Evolutionary conservation across 2,113 vertebrate species (phyloP), one percentile per base, ranked within the genome.

Genomic region (Festucalex cinctus): DNA sequence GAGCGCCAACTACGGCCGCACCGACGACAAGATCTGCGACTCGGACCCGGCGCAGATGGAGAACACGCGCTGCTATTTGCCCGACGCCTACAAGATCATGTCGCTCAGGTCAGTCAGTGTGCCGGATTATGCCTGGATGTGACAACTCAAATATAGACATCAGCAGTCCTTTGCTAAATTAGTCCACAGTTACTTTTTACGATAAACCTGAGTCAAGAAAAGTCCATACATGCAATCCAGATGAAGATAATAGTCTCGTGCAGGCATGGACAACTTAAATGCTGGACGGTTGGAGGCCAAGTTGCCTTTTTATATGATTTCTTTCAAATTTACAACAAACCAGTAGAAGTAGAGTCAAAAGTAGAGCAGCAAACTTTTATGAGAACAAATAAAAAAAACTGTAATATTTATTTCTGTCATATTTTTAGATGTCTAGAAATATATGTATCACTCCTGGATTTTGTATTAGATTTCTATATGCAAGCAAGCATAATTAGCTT

Each of bases 1-100:
- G 90, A 99, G 97, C 79, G 97, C 96, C 92, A 99, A 98, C 94
- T 98, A 98, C 0, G 97, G 97, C 49, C 94, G 97, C 84, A 98
- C 96, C 0, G 97, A 99, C 16, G 96, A 99, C 90, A 98, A 98
- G 91, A 99, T 99, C 83, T 99, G 97, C 73, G 97, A 99, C 87
- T 98, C 97, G 1, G 97, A 99, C 89, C 97, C 96, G 2, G 96
- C 95, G 82, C 96, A 99, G 91, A 99, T 99, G 97, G 97, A 99
- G 90, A 99, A 99, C 89, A 98, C 96, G 26, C 93, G 95, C 41
- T 99, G 97, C 88, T 98, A 98, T 90, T 92, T 99, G 83, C 97
- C 97, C 69, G 97, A 99, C 82, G 96, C 97, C 57, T 98, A 98
- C 92, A 99, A 99, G 93, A 99, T 99, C 90, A 99, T 99, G 97